phyloP scores from a whole-genome alignment of 2,888 invertebrate genomes.

The Clanis bilineata region DNA sequence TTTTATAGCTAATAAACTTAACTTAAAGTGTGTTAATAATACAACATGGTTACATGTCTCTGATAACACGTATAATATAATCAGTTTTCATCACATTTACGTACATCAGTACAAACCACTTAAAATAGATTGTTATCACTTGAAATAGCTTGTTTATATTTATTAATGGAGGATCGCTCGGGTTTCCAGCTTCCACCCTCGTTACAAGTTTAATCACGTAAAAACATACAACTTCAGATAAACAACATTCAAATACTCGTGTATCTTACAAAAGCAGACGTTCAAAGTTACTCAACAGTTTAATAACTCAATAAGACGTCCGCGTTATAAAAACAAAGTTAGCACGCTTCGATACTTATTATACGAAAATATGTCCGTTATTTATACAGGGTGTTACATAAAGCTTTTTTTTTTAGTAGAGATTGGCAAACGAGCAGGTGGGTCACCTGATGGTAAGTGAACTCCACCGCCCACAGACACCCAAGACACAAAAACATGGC shows the following conservation, averaged over 20 bases:
- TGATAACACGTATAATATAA: too few species aligned
- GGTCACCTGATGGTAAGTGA: too few species aligned
- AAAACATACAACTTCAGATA: slow-evolving; percentile 15
- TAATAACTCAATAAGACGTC: slow-evolving; percentile 23
- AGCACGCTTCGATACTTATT: slow-evolving; percentile 17
- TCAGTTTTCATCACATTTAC: too few species aligned
- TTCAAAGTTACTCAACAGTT: slow-evolving; percentile 24
- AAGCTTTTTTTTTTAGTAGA: slow-evolving; percentile 16
- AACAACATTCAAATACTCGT: not conserved
- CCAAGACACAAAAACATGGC: too few species aligned
- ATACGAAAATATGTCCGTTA: slow-evolving; percentile 19
- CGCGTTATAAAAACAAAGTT: slow-evolving; percentile 14
- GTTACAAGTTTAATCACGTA: not conserved
- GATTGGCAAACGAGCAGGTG: too few species aligned
- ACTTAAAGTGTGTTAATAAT: not conserved
- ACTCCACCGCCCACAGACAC: too few species aligned
- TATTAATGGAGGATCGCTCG: not conserved
- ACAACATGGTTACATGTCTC: too few species aligned
- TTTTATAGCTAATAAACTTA: not conserved
- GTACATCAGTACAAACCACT: not conserved
- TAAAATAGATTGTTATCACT: slow-evolving; percentile 6
- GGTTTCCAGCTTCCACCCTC: not conserved
- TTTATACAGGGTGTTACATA: slow-evolving; percentile 25
- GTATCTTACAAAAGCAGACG: slow-evolving; percentile 4
- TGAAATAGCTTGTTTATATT: slow-evolving; percentile 5